Conservation (phyloP, 2,888 invertebrate species). For the Perdita meconis region DNA sequence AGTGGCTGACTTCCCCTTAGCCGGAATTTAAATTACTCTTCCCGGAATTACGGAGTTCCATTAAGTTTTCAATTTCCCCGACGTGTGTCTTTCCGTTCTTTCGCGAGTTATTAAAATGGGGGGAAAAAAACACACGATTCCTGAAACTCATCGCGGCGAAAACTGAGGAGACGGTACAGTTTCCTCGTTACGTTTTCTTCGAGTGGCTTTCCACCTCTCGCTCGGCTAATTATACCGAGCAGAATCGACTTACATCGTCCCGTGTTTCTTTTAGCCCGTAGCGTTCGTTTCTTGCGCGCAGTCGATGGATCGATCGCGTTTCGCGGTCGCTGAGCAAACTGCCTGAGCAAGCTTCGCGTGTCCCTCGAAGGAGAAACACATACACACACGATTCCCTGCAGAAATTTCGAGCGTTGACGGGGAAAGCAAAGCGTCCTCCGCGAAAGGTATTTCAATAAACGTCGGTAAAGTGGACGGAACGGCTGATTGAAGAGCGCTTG, state of each 20-base stretch:
- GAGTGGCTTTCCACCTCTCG: background rate
- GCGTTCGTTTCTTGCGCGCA: slow-evolving; percentile 1
- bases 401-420: no score
- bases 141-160: background rate
- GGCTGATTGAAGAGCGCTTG: background rate
- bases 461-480: no score
- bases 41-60: slow-evolving; percentile 1
- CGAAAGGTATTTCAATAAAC: no score
- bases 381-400: no score
- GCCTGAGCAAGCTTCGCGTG: no score
- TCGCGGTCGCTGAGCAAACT: no score
- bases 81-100: background rate
- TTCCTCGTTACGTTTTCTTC: background rate
- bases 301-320: background rate
- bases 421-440: no score
- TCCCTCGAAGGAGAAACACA: no score
- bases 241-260: background rate
- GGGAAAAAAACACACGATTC: background rate
- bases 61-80: background rate
- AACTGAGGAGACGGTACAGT: background rate
- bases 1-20: background rate
- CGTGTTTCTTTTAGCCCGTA: background rate
- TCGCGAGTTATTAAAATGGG: background rate
- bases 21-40: background rate
- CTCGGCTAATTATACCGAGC: background rate